A percentile compares a stretch with the other conserved stretches of the same genome.
phyloP scores from a whole-genome alignment of 1,140 invertebrate genomes.

The Nymphalis io region DNA sequence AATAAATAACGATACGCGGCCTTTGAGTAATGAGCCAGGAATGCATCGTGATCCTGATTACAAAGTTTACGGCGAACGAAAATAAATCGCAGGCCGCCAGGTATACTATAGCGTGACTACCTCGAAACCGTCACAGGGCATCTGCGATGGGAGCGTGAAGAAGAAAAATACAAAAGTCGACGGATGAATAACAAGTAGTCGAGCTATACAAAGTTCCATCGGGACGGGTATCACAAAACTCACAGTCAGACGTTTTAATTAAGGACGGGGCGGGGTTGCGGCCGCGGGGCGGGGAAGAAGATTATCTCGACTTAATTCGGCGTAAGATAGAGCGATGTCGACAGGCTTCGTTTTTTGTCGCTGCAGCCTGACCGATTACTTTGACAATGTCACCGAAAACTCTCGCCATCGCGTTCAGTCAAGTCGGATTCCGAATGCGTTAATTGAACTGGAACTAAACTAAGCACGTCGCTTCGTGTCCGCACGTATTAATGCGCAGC shows the following conservation, averaged over 20 bases:
- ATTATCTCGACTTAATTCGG: slow-evolving; percentile 51
- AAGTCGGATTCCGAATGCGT: background rate
- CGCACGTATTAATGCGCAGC: background rate
- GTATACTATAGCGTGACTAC: slow-evolving; percentile 14
- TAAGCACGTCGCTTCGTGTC: background rate
- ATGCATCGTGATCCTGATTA: slow-evolving; percentile 32
- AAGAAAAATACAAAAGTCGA: background rate
- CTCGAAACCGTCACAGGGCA: slow-evolving; percentile 15
- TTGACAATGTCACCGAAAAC: slow-evolving; percentile 20
- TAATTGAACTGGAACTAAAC: background rate
- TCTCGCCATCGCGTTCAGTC: background rate
- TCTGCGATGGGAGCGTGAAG: background rate
- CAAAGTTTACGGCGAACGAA: slow-evolving; percentile 21
- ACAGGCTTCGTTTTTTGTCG: slow-evolving; percentile 40
- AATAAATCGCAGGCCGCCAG: slow-evolving; percentile 16
- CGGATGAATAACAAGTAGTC: background rate
- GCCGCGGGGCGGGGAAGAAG: slow-evolving; percentile 27
- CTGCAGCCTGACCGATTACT: slow-evolving; percentile 22
- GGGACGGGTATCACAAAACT: slow-evolving; percentile 20
- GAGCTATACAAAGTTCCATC: background rate
- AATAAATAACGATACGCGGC: slow-evolving; percentile 47
- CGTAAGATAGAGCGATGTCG: slow-evolving; percentile 35
- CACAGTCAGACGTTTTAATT: slow-evolving; percentile 51
- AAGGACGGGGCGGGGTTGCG: slow-evolving; percentile 32
- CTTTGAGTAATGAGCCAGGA: slow-evolving; percentile 49